Percentiles rank a stretch among this genome's conserved stretches.
These are phyloP conservation scores for Gobionotothen gibberifrons DNA, from an alignment of 2,797 vertebrate species.

Conservation along the genomic window DNA sequence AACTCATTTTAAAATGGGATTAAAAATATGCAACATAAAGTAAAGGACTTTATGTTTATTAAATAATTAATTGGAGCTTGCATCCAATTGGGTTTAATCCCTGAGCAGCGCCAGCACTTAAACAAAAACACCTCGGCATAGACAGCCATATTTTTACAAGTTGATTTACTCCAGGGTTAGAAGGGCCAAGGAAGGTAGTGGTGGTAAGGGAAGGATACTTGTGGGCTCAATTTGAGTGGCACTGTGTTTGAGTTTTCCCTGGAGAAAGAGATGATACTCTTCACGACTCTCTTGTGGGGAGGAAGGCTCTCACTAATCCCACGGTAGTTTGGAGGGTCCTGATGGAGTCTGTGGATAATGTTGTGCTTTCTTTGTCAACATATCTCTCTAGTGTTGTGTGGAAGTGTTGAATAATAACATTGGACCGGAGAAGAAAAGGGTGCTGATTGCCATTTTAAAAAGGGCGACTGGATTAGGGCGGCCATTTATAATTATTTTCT, in stretches of 20 bases:
- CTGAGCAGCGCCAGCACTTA: neutral
- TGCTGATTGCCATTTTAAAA: neutral
- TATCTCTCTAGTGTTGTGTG: slow-evolving; percentile 1
- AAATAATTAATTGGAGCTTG: too few species aligned
- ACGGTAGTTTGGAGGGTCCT: neutral
- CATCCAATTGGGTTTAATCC: neutral
- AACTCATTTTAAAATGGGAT: neutral
- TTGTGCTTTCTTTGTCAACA: too few species aligned
- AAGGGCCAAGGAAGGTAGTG: neutral
- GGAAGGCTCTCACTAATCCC: neutral
- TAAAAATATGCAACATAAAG: too few species aligned
- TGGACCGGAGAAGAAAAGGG: neutral
- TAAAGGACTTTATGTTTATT: too few species aligned
- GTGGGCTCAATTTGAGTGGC: neutral
- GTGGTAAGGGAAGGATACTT: too few species aligned
- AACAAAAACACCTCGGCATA: neutral
- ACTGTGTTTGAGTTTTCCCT: neutral
- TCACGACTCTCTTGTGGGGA: neutral
- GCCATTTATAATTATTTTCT: neutral
- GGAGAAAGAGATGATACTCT: neutral
- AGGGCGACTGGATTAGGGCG: too few species aligned
- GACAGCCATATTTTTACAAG: neutral
- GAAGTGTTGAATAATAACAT: neutral
- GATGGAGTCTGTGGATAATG: neutral
- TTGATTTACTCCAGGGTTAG: neutral